phyloP scores from a whole-genome alignment of 2,888 invertebrate species.

The Nasonovia ribisnigri region DNA sequence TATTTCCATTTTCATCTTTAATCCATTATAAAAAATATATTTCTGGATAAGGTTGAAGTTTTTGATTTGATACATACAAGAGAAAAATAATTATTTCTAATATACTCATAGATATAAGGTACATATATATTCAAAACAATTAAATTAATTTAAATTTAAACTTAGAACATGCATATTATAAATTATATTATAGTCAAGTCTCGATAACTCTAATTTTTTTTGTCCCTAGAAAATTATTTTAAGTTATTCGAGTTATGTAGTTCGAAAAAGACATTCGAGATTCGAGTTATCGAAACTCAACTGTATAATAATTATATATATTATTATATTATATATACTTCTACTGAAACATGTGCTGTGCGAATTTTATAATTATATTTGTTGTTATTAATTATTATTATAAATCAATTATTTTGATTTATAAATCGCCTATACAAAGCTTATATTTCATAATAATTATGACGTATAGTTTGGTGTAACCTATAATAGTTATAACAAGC shows the following conservation, averaged over 20 bases:
- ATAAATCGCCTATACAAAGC: not conserved
- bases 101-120: not conserved
- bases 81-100: not conserved
- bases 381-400: not conserved
- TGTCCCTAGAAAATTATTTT: no score
- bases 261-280: no score
- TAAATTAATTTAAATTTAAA: not conserved
- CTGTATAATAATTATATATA: not conserved
- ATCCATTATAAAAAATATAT: no score
- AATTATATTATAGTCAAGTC: no score
- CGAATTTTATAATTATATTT: not conserved
- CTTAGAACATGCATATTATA: not conserved
- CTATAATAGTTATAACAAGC: no score
- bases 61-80: no score
- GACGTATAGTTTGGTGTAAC: not conserved
- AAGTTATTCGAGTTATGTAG: no score
- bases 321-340: not conserved
- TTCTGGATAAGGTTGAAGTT: no score
- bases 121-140: not conserved
- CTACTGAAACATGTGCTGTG: not conserved
- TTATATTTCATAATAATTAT: not conserved
- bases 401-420: not conserved
- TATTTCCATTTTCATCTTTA: no score
- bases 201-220: no score
- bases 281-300: no score